These are phyloP conservation scores for Notothenia coriiceps DNA, from an alignment of 2,113 vertebrate species.

Conservation along the genomic window DNA sequence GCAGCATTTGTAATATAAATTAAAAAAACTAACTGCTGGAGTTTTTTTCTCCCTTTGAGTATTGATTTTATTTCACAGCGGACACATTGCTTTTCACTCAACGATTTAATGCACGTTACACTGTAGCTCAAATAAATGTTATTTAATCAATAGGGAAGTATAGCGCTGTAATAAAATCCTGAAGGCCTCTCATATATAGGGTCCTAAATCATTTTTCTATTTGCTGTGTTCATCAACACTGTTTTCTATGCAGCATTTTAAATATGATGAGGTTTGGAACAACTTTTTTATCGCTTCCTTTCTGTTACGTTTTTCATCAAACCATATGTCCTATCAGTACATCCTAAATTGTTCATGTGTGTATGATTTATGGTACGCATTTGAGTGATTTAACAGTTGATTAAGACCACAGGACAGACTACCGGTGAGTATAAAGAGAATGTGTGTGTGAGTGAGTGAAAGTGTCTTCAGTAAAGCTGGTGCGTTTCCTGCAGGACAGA, in stretches of 20 bases:
- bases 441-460: background rate
- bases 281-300: background rate
- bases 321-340: constrained; percentile 9
- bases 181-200: constrained; percentile 48
- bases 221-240: constrained; percentile 61
- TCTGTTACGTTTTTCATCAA: background rate
- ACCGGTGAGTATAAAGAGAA: background rate
- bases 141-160: constrained; percentile 79
- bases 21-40: constrained; percentile 53
- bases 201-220: constrained; percentile 63
- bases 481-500: constrained; percentile 37
- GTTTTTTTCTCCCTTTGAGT: constrained; percentile 10
- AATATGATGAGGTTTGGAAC: too few relatives aligned
- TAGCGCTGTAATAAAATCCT: constrained; percentile 67
- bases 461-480: constrained; percentile 3
- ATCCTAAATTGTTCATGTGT: background rate
- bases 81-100: constrained; percentile 72
- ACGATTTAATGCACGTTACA: constrained; percentile 75
- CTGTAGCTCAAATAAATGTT: constrained; percentile 80
- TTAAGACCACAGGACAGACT: background rate
- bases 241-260: constrained; percentile 31
- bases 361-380: background rate
- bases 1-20: constrained; percentile 55
- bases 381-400: constrained; percentile 19
- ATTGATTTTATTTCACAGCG: constrained; percentile 72